Conservation (phyloP, 1,140 invertebrate species). For the Episyrphus balteatus region DNA sequence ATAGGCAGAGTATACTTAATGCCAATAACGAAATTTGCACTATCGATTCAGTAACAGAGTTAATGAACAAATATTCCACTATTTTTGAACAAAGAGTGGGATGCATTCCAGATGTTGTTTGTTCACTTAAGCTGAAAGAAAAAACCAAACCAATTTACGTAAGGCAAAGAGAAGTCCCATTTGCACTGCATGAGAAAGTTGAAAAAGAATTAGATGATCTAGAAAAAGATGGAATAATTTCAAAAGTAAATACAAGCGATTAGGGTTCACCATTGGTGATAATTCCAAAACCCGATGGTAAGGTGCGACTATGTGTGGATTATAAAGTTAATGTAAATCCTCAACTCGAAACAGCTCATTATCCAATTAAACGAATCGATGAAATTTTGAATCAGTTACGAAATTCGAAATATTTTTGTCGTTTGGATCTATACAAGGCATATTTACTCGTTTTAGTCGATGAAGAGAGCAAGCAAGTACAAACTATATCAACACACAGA, state of each 20-base stretch:
- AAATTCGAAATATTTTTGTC: conserved; percentile 8
- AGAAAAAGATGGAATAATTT: conserved; percentile 15
- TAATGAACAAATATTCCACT: background rate
- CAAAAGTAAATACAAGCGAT: conserved; percentile 6
- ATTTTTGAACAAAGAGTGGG: conserved; percentile 2
- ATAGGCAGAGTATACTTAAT: conserved; percentile 1
- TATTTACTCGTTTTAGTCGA: conserved; percentile 22
- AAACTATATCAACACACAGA: conserved; percentile 24
- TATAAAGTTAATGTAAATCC: conserved; percentile 11
- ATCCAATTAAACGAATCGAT: conserved; percentile 13
- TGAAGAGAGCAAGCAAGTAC: conserved; percentile 16
- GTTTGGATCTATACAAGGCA: conserved; percentile 24
- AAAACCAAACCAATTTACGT: background rate
- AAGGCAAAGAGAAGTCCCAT: conserved; percentile 22
- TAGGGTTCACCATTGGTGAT: conserved; percentile 39
- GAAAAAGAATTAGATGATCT: conserved; percentile 31
- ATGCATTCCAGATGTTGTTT: background rate
- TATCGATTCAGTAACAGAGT: background rate
- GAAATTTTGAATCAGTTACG: conserved; percentile 13
- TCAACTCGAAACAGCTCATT: conserved; percentile 10
- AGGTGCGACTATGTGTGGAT: conserved; percentile 8
- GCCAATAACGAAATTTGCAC: background rate
- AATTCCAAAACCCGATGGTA: conserved; percentile 37
- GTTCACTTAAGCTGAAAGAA: background rate
- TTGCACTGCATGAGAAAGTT: conserved; percentile 31